Percentiles rank a stretch among this genome's conserved stretches.
Evolutionary conservation across 2,797 vertebrate species (phyloP).

Genomic region (Pterois miles): DNA sequence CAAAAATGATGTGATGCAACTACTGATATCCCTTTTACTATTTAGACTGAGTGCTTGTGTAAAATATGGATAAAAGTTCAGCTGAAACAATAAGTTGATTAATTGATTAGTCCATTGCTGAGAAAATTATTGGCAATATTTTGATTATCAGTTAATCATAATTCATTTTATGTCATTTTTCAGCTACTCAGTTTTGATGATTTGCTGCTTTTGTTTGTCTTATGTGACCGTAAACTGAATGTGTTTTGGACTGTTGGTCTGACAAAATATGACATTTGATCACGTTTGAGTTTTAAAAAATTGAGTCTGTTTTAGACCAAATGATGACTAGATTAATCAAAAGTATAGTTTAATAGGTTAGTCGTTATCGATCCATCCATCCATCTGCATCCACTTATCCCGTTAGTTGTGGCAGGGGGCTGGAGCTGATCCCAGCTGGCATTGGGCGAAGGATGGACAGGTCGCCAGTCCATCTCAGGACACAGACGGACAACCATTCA

Average conservation of each 20-base stretch:
- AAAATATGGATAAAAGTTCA: not conserved
- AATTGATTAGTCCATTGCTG: not conserved
- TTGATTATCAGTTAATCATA: not conserved
- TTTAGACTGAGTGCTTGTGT: not conserved
- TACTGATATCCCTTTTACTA: not conserved
- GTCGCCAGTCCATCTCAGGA: too few species aligned
- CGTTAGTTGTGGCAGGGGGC: too few species aligned
- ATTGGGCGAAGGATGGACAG: too few species aligned
- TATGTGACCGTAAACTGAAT: not conserved
- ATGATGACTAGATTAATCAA: not conserved
- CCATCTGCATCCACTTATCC: too few species aligned
- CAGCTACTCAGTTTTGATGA: not conserved
- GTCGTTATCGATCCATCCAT: too few species aligned
- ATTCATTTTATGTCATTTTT: too few species aligned
- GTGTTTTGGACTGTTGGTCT: not conserved
- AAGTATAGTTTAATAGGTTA: not conserved
- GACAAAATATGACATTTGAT: not conserved
- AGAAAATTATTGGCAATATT: not conserved
- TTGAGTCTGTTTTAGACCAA: not conserved
- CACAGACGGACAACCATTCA: too few species aligned
- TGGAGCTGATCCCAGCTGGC: too few species aligned
- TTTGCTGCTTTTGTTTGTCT: not conserved
- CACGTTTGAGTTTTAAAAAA: not conserved
- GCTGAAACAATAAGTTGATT: not conserved
- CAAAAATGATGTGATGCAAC: not conserved